phyloP scores from a whole-genome alignment of 2,888 invertebrate species.

The Hanleya hanleyi region DNA sequence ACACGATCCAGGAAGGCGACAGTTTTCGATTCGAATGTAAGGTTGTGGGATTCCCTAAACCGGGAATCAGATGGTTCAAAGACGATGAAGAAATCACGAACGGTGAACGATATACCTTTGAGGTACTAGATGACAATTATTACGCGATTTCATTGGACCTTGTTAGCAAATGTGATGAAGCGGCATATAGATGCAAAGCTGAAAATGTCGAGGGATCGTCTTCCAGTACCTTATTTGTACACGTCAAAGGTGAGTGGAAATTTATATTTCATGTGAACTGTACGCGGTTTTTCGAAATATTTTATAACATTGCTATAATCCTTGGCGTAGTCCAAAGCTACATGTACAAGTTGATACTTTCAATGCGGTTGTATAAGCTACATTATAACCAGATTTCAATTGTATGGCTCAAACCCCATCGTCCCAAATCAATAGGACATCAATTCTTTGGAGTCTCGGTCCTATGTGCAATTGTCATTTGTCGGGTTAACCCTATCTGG shows the following conservation, averaged over 20 bases:
- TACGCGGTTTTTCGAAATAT: too few species aligned
- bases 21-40: conserved; percentile 53
- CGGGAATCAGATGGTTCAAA: conserved; percentile 55
- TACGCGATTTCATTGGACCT: conserved; percentile 49
- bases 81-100: conserved; percentile 46
- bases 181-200: conserved; percentile 55
- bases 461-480: too few species aligned
- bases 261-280: too few species aligned
- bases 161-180: conserved; percentile 60
- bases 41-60: conserved; percentile 56
- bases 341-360: too few species aligned
- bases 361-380: too few species aligned
- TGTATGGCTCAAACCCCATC: too few species aligned
- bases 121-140: conserved; percentile 44
- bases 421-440: too few species aligned
- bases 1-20: conserved; percentile 53
- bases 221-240: conserved; percentile 57
- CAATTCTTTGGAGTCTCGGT: too few species aligned
- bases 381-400: too few species aligned
- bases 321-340: too few species aligned
- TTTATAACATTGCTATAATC: too few species aligned
- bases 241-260: conserved; percentile 54
- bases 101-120: conserved; percentile 44
- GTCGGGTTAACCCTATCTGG: too few species aligned
- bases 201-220: conserved; percentile 61